Evolutionary conservation across 64 coral and sea anemone species (phyloP), one percentile per base, ranked within the genome.

Genomic region (Stylophora pistillata): DNA sequence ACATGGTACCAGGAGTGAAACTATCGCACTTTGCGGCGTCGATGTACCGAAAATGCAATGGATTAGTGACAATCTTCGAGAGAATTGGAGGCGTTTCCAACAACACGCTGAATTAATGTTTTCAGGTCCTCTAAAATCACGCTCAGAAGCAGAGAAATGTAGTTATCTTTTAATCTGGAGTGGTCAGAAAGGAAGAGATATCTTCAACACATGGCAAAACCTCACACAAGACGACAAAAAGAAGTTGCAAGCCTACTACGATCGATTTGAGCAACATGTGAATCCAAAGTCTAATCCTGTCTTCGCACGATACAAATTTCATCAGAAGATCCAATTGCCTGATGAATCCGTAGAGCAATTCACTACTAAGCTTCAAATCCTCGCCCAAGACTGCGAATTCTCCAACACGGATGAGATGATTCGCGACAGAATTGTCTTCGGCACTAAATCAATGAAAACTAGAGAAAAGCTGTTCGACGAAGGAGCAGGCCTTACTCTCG

Each of bases 241-340:
- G 21, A 78, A 89, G 74, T 34, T 89, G 18, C 78, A 89, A 52
- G 70, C 81, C 3, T 85, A 70, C 53, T 71, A 53, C 70, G 60
- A 85, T 15, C 12, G 81, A 66, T 71, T 85, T 71, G 81, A 9
- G 18, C 13, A 41, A 27, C 81, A 85, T 55, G 81, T 85, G 41
- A 52, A 70, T 41, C 62, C 81, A 10, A 85, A 71, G 70, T 66
- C 18, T 30, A 85, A 85, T 69, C 30, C 65, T 34, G 65, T 85
- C 66, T 91, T 91, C 30, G 71, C 89, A 9, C 54, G 57, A 25
- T 85, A 91, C 62, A 91, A 85, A 37, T 85, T 91, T 55, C 89
- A 91, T 41, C 60, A 85, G 34, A 83, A 33, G 65, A 56, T 91
- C 9, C 89, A 85, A 85, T 14, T 21, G 37, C 21, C 70, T 30